Conservation (phyloP, 1,140 invertebrate species). For the Pteromalus puparum region DNA sequence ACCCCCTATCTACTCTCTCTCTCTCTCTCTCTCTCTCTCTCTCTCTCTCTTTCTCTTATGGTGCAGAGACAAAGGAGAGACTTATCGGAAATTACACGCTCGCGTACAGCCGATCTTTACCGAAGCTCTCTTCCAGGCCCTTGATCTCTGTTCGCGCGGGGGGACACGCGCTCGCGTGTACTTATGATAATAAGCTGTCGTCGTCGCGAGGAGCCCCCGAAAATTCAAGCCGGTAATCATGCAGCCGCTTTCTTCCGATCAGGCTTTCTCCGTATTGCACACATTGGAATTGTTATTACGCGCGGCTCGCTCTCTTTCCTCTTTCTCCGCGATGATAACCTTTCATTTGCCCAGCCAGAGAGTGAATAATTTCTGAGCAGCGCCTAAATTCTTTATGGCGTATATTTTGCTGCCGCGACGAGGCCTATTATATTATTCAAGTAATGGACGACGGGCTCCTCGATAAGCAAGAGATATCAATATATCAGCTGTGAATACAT, state of each 20-base stretch:
- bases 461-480: too few species aligned
- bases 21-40: too few species aligned
- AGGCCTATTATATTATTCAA: not conserved
- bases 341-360: not conserved
- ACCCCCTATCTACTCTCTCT: too few species aligned
- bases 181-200: not conserved
- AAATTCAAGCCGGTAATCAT: conserved; percentile 18
- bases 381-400: not conserved
- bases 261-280: not conserved
- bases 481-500: too few species aligned
- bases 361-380: not conserved
- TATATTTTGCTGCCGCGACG: not conserved
- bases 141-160: not conserved
- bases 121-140: not conserved
- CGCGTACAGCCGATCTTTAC: not conserved
- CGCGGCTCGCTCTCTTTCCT: not conserved
- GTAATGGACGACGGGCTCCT: not conserved
- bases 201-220: not conserved
- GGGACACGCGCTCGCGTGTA: not conserved
- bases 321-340: not conserved
- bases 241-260: not conserved
- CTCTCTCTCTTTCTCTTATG: not conserved
- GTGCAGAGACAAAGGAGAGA: not conserved
- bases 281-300: too few species aligned
- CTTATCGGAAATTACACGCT: conserved; percentile 27